Percentiles rank a stretch among this genome's conserved stretches.
Evolutionary conservation across 2,888 invertebrate species (phyloP).

Genomic region (Agrotis exclamationis): DNA sequence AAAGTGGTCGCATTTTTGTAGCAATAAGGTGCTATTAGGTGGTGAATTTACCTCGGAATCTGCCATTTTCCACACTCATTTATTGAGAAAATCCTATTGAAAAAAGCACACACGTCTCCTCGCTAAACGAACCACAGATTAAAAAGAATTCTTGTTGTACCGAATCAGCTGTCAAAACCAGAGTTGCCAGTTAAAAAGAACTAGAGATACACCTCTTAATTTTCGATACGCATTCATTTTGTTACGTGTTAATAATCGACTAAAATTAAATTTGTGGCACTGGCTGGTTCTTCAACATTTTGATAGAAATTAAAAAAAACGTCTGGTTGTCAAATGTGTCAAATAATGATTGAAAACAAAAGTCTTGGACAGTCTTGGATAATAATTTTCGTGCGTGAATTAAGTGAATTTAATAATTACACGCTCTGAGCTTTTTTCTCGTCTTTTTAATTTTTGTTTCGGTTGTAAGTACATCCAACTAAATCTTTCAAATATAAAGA

Average conservation of each 20-base stretch:
- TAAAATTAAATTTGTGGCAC: neutral
- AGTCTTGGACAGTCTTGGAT: too few relatives aligned
- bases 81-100: slow-evolving; percentile 70
- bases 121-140: slow-evolving; percentile 70
- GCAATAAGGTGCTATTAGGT: slow-evolving; percentile 15
- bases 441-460: too few relatives aligned
- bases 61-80: slow-evolving; percentile 92
- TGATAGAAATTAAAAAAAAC: too few relatives aligned
- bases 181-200: slow-evolving; percentile 28
- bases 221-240: neutral
- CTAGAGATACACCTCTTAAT: neutral
- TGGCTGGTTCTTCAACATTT: too few relatives aligned
- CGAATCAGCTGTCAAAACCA: slow-evolving; percentile 59
- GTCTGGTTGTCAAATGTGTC: too few relatives aligned
- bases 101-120: slow-evolving; percentile 79
- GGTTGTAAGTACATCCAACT: too few relatives aligned
- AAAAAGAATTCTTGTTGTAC: slow-evolving; percentile 57
- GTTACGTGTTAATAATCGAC: neutral
- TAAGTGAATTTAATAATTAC: too few relatives aligned
- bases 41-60: slow-evolving; percentile 92
- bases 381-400: too few relatives aligned
- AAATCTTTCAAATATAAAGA: too few relatives aligned
- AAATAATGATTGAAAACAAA: too few relatives aligned
- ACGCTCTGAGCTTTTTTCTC: too few relatives aligned
- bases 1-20: slow-evolving; percentile 42